Evolutionary conservation across 2,113 vertebrate genomes (phyloP), one percentile per base, ranked within the genome.

Genomic region (Ptyas mucosa): DNA sequence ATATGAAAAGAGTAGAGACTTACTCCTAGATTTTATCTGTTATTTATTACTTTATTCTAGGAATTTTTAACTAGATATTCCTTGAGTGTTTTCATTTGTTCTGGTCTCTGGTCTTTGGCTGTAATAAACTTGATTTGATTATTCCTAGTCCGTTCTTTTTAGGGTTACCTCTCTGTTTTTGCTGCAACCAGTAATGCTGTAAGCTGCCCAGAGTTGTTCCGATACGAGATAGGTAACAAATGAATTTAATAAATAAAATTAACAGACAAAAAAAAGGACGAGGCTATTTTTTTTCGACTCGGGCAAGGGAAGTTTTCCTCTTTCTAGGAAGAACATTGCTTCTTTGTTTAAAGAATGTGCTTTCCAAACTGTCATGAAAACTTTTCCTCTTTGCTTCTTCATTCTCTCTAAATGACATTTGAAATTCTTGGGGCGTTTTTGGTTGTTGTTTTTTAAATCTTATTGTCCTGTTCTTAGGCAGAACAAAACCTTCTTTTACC

Each of bases 401-500:
- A 39, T 52, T 58, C 57, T 39, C 21, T 1, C 5, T 0, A 0
- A 91, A 0, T 90, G 51, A n/a, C 49, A 39, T 89, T 86, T 20
- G 21, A 95, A 85, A 51, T 24, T 0, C 89, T 46, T 91, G 91
- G 81, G 29, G 64, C 1, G 14, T 11, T 11, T 61, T 4, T 4
- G 43, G 43, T 43, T 2, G 43, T 11, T 26, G 21, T 9, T 69
- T 15, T 69, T 69, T 10, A 26, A 26, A 58, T 39, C 34, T n/a
- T 29, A 54, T 81, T 53, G 14, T 46, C 94, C 49, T 86, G 1
- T 53, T 90, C 64, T 6, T 46, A 8, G 69, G 89, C 69, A 85
- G 87, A 91, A 95, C 91, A 75, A 85, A 46, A 86, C 64, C 92
- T 94, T 93, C 93, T 90, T 55, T 87, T 87, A 12, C 88, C 64